A percentile compares a stretch with the other conserved stretches of the same genome.
Evolutionary conservation across 2,888 invertebrate species (phyloP).

Genomic region (Selenia dentaria): DNA sequence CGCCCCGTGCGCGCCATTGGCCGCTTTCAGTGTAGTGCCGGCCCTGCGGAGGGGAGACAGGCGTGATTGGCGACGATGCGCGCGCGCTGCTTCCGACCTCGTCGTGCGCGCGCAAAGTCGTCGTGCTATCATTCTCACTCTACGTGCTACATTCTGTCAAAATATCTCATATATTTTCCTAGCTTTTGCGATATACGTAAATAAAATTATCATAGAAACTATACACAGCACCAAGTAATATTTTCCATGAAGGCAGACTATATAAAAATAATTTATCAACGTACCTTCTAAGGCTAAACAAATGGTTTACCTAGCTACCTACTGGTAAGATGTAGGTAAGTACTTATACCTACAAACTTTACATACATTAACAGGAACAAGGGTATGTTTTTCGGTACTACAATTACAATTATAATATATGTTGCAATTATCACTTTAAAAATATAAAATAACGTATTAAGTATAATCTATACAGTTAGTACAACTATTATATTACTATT

Average conservation of each 20-base stretch:
- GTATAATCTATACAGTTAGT: no score
- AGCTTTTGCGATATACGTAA: conserved; percentile 43
- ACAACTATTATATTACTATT: no score
- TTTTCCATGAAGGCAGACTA: conserved; percentile 27
- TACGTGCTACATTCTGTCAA: conserved; percentile 52
- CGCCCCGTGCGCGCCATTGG: conserved; percentile 89
- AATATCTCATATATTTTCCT: conserved; percentile 52
- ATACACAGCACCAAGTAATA: conserved; percentile 33
- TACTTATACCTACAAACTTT: no score
- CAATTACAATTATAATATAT: no score
- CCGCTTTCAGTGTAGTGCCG: conserved; percentile 84
- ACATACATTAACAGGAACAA: no score
- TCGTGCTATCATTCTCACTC: conserved; percentile 60
- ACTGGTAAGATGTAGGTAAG: no score
- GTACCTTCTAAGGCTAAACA: neutral
- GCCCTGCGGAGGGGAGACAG: conserved; percentile 87
- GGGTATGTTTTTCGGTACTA: no score
- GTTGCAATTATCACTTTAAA: no score
- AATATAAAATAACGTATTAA: no score
- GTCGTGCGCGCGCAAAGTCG: conserved; percentile 60
- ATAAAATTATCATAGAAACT: conserved; percentile 53
- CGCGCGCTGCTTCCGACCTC: conserved; percentile 64
- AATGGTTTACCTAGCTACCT: no score
- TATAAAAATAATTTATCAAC: no score
- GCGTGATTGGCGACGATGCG: conserved; percentile 77